Evolutionary conservation across 2,113 vertebrate species (phyloP), one percentile per base, ranked within the genome.

Genomic region (Fulica atra): DNA sequence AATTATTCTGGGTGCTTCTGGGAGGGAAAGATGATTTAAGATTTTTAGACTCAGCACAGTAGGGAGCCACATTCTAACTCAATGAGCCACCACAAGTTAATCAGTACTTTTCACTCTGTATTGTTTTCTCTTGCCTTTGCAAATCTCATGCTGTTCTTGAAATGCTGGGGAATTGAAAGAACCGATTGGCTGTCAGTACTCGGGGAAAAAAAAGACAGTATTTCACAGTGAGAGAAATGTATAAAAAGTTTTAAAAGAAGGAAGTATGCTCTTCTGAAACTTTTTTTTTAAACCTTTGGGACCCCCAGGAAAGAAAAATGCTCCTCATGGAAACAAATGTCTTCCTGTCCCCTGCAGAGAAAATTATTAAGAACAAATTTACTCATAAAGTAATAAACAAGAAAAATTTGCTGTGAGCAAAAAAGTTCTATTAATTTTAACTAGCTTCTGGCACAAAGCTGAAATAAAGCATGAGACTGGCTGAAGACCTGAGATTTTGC

Each of bases 81-180:
- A 94, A 85, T 95, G 95, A 95, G 77, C 82, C 88, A 83, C 89
- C 64, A 54, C 71, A 76, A 90, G 82, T 95, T 96, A 97, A 96
- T 96, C 93, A 95, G 91, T 89, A 82, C 91, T 93, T 88, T 88
- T 94, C 89, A 81, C 66, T 95, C 69, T 50, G 56, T 81, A 84
- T 96, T 97, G 92, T 96, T 93, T 94, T 95, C 92, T 95, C 88
- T 95, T 96, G 92, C 88, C 60, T 95, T 91, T 94, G 91, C 83
- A 92, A 86, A 84, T 70, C 64, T 95, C 92, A 95, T 72, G 95
- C 96, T 97, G 95, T 96, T 97, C 91, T 79, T 76, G 81, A 95
- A 97, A 92, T 92, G 90, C 80, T 80, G 56, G 82, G 77, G 95
- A 74, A 85, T 77, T 93, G 88, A 94, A 95, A 95, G 63, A 86